These are phyloP conservation scores for Megalonaias nervosa DNA, from an alignment of 1,140 invertebrate species.

Conservation along the genomic window DNA sequence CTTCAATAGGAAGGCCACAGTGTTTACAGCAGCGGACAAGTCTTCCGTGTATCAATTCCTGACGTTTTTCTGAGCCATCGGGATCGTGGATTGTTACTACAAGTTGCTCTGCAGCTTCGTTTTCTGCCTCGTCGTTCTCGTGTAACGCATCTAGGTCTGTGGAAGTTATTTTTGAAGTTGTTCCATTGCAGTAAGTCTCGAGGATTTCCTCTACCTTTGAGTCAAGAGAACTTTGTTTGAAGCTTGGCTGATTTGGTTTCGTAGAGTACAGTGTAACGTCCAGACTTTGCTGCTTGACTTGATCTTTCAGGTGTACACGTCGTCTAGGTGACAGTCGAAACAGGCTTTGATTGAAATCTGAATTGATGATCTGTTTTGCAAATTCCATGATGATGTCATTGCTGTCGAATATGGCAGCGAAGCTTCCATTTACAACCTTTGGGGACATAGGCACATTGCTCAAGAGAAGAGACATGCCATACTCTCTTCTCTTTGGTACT, in stretches of 20 bases:
- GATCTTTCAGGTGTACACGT: conserved; percentile 53
- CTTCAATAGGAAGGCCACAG: too few relatives aligned
- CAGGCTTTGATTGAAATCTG: conserved; percentile 55
- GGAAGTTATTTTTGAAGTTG: too few relatives aligned
- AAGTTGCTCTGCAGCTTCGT: too few relatives aligned
- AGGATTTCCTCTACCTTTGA: conserved; percentile 70
- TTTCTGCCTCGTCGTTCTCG: too few relatives aligned
- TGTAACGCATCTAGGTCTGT: too few relatives aligned
- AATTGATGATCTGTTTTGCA: conserved; percentile 70
- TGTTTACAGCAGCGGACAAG: too few relatives aligned
- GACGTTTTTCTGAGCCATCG: too few relatives aligned
- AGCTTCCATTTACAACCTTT: conserved; percentile 97
- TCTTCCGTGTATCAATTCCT: too few relatives aligned
- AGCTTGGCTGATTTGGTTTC: conserved; percentile 26
- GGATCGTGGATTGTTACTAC: too few relatives aligned
- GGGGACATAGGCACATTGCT: conserved; percentile 96
- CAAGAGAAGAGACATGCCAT: conserved; percentile 93
- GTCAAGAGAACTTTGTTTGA: conserved; percentile 66
- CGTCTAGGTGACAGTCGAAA: conserved; percentile 63
- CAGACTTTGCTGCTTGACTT: conserved; percentile 65
- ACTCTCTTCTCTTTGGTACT: conserved; percentile 73
- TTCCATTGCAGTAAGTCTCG: conserved; percentile 44
- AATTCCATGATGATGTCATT: conserved; percentile 86
- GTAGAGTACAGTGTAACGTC: conserved; percentile 45
- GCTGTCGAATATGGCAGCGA: conserved; percentile 94